Evolutionary conservation across 2,888 invertebrate genomes (phyloP).

Genomic region (Eupithecia inturbata): DNA sequence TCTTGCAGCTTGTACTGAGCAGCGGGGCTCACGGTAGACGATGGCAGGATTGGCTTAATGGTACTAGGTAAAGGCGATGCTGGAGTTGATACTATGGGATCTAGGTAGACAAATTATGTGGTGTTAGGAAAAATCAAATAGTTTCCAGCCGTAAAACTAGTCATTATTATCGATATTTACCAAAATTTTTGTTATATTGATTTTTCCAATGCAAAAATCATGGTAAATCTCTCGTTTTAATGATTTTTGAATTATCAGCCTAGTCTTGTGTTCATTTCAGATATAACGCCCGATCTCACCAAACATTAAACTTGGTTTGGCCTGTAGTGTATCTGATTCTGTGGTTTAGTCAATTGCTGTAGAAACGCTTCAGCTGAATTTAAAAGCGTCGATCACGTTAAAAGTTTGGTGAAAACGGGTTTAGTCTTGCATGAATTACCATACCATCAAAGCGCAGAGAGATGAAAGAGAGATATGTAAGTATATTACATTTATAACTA

Average conservation of each 20-base stretch:
- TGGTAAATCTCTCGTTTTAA: neutral
- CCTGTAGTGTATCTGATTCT: neutral
- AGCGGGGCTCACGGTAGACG: slow-evolving; percentile 12
- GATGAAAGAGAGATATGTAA: neutral
- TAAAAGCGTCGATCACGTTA: neutral
- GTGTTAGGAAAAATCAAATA: neutral
- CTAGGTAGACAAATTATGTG: neutral
- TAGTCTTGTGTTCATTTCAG: neutral
- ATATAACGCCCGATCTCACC: neutral
- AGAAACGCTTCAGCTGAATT: neutral
- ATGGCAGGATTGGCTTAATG: neutral
- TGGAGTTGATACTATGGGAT: neutral
- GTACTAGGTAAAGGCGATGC: neutral
- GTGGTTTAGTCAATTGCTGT: neutral
- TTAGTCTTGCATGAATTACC: neutral
- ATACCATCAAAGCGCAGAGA: neutral
- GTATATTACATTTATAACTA: neutral
- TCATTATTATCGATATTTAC: neutral
- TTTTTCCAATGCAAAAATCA: neutral
- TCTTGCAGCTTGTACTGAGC: slow-evolving; percentile 55
- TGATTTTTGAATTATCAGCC: neutral
- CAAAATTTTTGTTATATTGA: neutral
- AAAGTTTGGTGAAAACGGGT: neutral
- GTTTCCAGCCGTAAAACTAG: neutral
- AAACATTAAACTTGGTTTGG: neutral